phyloP scores from a whole-genome alignment of 2,797 vertebrate genomes.

The Ateles fusciceps region DNA sequence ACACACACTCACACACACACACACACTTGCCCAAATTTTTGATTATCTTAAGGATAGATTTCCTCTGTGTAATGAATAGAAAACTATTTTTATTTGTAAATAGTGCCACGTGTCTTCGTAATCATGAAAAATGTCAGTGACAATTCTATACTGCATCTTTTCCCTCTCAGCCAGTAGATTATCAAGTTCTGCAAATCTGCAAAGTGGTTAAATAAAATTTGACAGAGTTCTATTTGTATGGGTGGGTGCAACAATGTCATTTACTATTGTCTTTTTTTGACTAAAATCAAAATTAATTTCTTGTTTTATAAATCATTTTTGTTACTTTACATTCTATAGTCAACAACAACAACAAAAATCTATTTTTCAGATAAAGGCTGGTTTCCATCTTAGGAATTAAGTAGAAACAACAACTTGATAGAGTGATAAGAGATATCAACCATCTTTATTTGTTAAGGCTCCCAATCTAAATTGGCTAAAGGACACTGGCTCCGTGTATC shows the following conservation, averaged over 20 bases:
- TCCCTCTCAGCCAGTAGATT: background rate
- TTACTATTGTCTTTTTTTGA: background rate
- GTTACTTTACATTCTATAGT: background rate
- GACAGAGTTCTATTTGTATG: background rate
- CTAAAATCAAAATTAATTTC: background rate
- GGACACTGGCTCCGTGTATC: background rate
- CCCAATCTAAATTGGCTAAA: background rate
- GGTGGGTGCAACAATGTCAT: background rate
- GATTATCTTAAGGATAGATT: background rate
- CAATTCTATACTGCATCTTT: background rate
- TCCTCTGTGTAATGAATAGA: background rate
- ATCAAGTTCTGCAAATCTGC: background rate
- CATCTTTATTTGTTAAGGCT: background rate
- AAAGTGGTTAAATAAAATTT: background rate
- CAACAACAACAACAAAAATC: background rate
- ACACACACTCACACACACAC: no score
- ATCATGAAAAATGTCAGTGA: background rate
- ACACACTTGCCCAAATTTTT: background rate
- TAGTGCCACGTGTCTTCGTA: background rate
- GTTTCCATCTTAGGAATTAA: background rate
- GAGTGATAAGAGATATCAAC: background rate
- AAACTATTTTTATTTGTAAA: constrained; percentile 15
- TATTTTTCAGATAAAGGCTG: background rate
- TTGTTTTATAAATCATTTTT: background rate
- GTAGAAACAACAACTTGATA: background rate